Evolutionary conservation across 1,140 invertebrate genomes (phyloP).

Genomic region (Heliconius congener): DNA sequence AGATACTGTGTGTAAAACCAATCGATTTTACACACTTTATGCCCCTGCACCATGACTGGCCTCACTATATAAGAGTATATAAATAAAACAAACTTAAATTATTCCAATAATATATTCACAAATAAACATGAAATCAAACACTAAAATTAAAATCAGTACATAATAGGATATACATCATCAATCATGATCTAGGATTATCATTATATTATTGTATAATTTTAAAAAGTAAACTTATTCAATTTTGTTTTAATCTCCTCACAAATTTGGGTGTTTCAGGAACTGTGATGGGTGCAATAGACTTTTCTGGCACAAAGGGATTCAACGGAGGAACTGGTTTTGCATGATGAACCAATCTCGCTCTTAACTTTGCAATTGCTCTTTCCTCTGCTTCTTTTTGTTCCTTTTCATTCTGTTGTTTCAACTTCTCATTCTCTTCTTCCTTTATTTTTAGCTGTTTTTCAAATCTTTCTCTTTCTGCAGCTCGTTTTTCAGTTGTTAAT

Average conservation of each 20-base stretch:
- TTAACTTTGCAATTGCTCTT: constrained; percentile 51
- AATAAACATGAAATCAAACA: not conserved
- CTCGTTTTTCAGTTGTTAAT: constrained; percentile 67
- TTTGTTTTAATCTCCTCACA: constrained; percentile 61
- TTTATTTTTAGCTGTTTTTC: constrained; percentile 65
- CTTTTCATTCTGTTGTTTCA: constrained; percentile 52
- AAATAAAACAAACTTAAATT: not conserved
- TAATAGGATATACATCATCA: not conserved
- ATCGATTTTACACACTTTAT: too few relatives aligned
- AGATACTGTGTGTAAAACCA: too few relatives aligned
- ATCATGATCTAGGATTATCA: constrained; percentile 2
- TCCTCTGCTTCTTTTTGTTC: constrained; percentile 61
- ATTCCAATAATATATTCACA: not conserved
- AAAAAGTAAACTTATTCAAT: constrained; percentile 36
- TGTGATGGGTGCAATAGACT: constrained; percentile 54
- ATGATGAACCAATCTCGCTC: constrained; percentile 69
- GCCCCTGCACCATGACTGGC: too few relatives aligned
- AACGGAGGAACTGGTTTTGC: constrained; percentile 61
- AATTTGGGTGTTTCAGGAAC: constrained; percentile 73
- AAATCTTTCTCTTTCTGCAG: constrained; percentile 66
- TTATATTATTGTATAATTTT: not conserved
- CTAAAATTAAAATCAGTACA: not conserved
- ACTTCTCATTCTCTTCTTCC: constrained; percentile 62
- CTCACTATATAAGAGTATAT: too few relatives aligned
- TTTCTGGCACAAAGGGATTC: constrained; percentile 62